Evolutionary conservation across 2,888 invertebrate genomes (phyloP).

Genomic region (Philhelius pedissequus): DNA sequence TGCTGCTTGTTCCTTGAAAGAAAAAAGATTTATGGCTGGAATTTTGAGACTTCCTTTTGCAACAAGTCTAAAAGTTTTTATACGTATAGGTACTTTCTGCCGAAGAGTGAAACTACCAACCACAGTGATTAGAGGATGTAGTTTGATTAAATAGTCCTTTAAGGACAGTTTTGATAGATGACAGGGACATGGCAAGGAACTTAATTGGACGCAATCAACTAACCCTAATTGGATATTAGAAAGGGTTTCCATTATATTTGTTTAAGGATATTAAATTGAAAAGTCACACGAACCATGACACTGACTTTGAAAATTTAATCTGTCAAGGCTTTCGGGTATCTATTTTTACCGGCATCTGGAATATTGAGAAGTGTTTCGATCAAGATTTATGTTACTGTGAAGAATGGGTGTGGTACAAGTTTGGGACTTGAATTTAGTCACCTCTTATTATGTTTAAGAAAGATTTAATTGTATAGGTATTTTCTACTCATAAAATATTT

Average conservation of each 20-base stretch:
- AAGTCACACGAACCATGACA: neutral
- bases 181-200: neutral
- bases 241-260: neutral
- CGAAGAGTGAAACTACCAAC: neutral
- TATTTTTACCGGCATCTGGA: neutral
- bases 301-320: neutral
- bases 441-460: too few relatives aligned
- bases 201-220: slow-evolving; percentile 21
- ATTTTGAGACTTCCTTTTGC: neutral
- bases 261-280: neutral
- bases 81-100: neutral
- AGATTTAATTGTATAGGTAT: too few relatives aligned
- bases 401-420: too few relatives aligned
- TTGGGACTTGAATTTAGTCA: too few relatives aligned
- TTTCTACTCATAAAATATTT: too few relatives aligned
- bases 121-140: neutral
- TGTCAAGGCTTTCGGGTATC: neutral
- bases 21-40: slow-evolving; percentile 7
- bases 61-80: slow-evolving; percentile 1
- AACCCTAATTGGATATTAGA: neutral
- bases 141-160: neutral
- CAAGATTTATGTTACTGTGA: neutral
- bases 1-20: neutral
- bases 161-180: neutral
- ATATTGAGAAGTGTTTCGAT: neutral